Evolutionary conservation across 2,888 invertebrate species (phyloP).

Genomic region (Gymnocheta viridis): DNA sequence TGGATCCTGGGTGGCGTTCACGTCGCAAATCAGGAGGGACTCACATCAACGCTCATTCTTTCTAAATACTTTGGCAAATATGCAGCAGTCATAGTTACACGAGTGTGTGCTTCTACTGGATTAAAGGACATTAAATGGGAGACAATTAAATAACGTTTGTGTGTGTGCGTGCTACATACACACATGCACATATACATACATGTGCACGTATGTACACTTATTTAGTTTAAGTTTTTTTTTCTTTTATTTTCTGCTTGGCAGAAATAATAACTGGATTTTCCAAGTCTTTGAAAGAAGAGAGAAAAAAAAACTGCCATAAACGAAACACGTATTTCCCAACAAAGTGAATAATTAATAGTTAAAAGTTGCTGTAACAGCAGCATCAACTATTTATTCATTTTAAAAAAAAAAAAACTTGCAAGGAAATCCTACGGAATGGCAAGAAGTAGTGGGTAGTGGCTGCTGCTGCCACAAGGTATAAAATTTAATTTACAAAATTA

Average conservation of each 20-base stretch:
- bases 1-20: not conserved
- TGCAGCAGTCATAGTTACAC: not conserved
- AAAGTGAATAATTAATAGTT: conserved; percentile 60
- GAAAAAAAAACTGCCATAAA: not conserved
- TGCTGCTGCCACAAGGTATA: conserved; percentile 19
- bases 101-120: conserved; percentile 43
- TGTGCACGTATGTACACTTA: too few relatives aligned
- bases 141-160: conserved; percentile 57
- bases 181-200: too few relatives aligned
- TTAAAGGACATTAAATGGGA: conserved; percentile 54
- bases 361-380: conserved; percentile 42
- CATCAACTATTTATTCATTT: conserved; percentile 37
- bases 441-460: not conserved
- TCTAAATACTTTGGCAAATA: conserved; percentile 30
- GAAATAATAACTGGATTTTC: not conserved
- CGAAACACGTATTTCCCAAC: conserved; percentile 9
- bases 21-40: not conserved
- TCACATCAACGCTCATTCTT: not conserved
- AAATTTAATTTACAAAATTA: conserved; percentile 42
- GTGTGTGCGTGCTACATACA: not conserved
- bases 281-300: not conserved
- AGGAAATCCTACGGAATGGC: not conserved
- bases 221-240: not conserved
- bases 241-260: not conserved
- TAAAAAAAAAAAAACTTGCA: not conserved